Evolutionary conservation across 2,113 vertebrate genomes (phyloP).

Genomic region (Rhynchomys soricoides): DNA sequence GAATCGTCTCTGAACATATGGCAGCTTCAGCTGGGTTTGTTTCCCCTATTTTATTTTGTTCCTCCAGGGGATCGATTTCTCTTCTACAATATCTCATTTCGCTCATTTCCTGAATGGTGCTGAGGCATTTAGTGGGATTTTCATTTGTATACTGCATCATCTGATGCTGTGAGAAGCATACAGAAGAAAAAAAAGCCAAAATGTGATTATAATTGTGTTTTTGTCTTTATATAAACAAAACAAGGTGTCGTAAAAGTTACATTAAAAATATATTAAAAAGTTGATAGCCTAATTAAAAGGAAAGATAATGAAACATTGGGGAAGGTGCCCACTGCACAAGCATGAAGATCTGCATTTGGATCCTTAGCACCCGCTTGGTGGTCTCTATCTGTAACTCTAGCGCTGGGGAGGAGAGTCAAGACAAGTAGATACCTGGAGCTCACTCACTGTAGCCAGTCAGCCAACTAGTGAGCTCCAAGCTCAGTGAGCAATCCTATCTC

Average conservation of each 20-base stretch:
- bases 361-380: too few relatives aligned
- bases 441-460: not conserved
- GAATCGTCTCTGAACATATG: not conserved
- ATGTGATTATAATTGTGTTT: not conserved
- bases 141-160: not conserved
- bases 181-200: not conserved
- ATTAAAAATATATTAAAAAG: slow-evolving; percentile 21
- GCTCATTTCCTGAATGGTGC: not conserved
- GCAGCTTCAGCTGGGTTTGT: not conserved
- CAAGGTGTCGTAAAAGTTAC: slow-evolving; percentile 27
- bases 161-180: not conserved
- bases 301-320: not conserved
- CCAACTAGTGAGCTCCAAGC: not conserved
- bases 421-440: not conserved
- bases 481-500: not conserved
- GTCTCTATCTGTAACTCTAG: not conserved
- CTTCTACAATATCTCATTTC: not conserved
- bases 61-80: slow-evolving; percentile 12
- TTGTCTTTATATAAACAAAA: slow-evolving; percentile 29
- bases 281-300: not conserved
- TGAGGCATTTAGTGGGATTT: not conserved
- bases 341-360: not conserved
- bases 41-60: not conserved
- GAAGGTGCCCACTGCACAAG: not conserved
- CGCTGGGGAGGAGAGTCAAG: not conserved